Conservation (phyloP, 2,888 invertebrate genomes). For the Agonopterix arenella region DNA sequence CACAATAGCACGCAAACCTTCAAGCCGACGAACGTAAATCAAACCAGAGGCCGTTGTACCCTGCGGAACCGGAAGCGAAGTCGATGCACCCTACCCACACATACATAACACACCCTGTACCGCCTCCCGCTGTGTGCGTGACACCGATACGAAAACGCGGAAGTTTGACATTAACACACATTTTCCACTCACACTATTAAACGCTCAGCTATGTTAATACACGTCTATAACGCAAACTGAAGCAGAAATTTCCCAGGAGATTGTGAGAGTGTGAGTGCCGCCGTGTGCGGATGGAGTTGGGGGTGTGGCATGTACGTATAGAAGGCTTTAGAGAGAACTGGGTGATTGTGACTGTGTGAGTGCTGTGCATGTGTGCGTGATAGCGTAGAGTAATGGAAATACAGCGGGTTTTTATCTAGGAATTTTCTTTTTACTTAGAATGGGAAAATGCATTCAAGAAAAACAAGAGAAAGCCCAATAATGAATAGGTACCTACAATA, state of each 20-base stretch:
- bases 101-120: slow-evolving; percentile 16
- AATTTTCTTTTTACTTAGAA: too few relatives aligned
- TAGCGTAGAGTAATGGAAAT: slow-evolving; percentile 23
- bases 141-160: slow-evolving; percentile 63
- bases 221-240: slow-evolving; percentile 33
- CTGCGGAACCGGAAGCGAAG: slow-evolving; percentile 64
- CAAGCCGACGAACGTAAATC: slow-evolving; percentile 60
- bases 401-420: slow-evolving; percentile 16
- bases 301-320: slow-evolving; percentile 52
- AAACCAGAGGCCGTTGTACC: slow-evolving; percentile 67
- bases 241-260: slow-evolving; percentile 28
- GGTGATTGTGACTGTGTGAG: slow-evolving; percentile 6
- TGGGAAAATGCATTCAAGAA: too few relatives aligned
- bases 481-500: too few relatives aligned
- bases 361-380: slow-evolving; percentile 8
- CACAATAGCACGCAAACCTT: slow-evolving; percentile 65
- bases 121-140: slow-evolving; percentile 37
- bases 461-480: too few relatives aligned
- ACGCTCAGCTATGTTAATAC: slow-evolving; percentile 18
- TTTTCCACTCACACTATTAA: slow-evolving; percentile 50
- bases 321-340: not conserved
- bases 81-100: slow-evolving; percentile 69
- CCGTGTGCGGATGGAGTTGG: slow-evolving; percentile 44
- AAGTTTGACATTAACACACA: slow-evolving; percentile 68
- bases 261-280: slow-evolving; percentile 50